A percentile compares a stretch with the other conserved stretches of the same genome.
These are phyloP conservation scores for Macrotrachela quadricornifera DNA, from an alignment of 1,140 invertebrate species.

Conservation along the genomic window DNA sequence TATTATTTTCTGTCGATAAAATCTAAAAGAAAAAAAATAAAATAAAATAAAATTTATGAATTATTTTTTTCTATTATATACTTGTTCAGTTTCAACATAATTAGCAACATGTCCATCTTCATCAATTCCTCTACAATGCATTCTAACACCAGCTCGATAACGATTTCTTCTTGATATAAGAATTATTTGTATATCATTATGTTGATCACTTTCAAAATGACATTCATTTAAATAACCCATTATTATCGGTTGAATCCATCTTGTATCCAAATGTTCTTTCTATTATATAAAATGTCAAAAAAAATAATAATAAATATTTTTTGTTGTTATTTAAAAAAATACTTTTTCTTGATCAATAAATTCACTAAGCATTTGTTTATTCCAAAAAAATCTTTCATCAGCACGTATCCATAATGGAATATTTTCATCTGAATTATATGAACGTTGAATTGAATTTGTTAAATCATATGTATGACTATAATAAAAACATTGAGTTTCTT, in stretches of 20 bases:
- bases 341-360: constrained; percentile 37
- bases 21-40: neutral
- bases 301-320: too few species aligned
- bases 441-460: constrained; percentile 61
- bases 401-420: constrained; percentile 42
- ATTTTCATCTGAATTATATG: constrained; percentile 33
- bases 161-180: constrained; percentile 81
- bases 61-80: constrained; percentile 13
- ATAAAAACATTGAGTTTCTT: constrained; percentile 43
- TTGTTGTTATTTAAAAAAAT: too few species aligned
- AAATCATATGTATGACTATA: constrained; percentile 51
- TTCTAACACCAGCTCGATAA: constrained; percentile 50
- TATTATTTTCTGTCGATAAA: neutral
- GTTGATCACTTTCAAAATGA: constrained; percentile 12
- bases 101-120: constrained; percentile 98
- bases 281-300: too few species aligned
- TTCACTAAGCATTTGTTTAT: constrained; percentile 67
- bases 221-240: too few species aligned
- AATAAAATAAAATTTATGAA: neutral
- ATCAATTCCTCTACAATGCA: constrained; percentile 92
- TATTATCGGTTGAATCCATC: too few species aligned
- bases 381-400: constrained; percentile 90
- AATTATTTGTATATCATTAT: constrained; percentile 43
- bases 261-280: too few species aligned
- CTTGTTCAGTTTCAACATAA: constrained; percentile 97